These are phyloP conservation scores for Thinocorus orbignyianus DNA, from an alignment of 2,113 vertebrate genomes.

Conservation along the genomic window DNA sequence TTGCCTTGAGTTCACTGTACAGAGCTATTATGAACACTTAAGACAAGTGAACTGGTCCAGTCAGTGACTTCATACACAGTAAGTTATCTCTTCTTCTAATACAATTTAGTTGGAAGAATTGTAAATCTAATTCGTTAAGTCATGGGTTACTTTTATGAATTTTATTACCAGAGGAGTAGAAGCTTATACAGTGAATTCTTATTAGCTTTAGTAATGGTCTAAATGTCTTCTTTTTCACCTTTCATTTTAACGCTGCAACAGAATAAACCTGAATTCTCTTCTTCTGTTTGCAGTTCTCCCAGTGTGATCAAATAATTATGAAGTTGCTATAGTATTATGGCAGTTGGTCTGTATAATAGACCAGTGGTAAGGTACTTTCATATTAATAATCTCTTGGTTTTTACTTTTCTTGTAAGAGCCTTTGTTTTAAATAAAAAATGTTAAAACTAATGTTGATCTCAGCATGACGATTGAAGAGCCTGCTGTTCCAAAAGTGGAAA, in stretches of 20 bases:
- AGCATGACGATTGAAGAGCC: background rate
- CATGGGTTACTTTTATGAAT: background rate
- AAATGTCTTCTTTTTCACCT: background rate
- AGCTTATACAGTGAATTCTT: slow-evolving; percentile 1
- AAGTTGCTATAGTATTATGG: background rate
- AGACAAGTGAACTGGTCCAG: background rate
- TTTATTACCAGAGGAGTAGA: background rate
- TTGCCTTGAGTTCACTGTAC: background rate
- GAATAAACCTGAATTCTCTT: background rate
- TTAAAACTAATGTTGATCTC: background rate
- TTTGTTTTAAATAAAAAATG: background rate
- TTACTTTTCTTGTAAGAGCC: background rate
- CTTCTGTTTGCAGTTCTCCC: background rate
- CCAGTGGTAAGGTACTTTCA: background rate
- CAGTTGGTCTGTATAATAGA: background rate
- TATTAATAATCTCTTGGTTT: background rate
- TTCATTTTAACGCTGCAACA: background rate
- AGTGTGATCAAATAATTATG: background rate
- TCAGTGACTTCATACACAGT: background rate
- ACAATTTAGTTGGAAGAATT: background rate
- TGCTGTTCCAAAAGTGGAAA: background rate
- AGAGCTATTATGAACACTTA: background rate
- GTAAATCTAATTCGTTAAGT: slow-evolving; percentile 27
- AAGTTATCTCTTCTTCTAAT: background rate
- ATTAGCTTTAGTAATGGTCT: background rate